phyloP scores from a whole-genome alignment of 1,140 invertebrate genomes.

The Paramacrobiotus metropolitanus region DNA sequence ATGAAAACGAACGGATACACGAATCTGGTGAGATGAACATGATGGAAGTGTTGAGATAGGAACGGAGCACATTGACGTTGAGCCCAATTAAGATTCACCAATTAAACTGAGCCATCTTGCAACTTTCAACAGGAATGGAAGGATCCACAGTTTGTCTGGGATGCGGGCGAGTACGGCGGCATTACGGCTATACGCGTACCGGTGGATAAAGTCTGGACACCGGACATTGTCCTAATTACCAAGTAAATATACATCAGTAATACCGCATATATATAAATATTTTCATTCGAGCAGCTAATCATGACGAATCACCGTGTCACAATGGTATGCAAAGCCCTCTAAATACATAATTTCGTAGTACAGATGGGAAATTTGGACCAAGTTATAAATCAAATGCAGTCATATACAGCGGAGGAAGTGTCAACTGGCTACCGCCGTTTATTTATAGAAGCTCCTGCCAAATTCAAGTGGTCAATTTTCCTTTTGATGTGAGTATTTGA shows the following conservation, averaged over 20 bases:
- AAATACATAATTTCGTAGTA: too few species aligned
- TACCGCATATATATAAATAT: too few species aligned
- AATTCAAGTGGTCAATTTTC: conserved; percentile 95
- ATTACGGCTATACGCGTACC: conserved; percentile 81
- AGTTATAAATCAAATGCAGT: conserved; percentile 91
- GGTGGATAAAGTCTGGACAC: conserved; percentile 98
- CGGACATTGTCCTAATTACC: conserved; percentile 97
- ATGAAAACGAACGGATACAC: conserved; percentile 98
- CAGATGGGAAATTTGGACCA: conserved; percentile 85
- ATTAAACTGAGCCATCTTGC: too few species aligned
- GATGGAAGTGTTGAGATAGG: too few species aligned
- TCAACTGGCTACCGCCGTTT: conserved; percentile 91
- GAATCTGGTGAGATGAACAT: conserved; percentile 58
- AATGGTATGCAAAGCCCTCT: too few species aligned
- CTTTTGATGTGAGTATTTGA: conserved; percentile 57
- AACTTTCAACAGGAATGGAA: conserved; percentile 54
- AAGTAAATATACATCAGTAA: conserved; percentile 71
- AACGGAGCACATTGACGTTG: too few species aligned
- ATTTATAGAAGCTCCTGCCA: conserved; percentile 98
- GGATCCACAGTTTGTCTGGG: conserved; percentile 94
- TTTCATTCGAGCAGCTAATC: too few species aligned
- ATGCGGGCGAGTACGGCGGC: conserved; percentile 87
- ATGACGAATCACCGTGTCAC: too few species aligned
- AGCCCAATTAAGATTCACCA: too few species aligned
- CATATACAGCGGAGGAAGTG: conserved; percentile 70